Conservation (phyloP, 1,140 invertebrate genomes). For the Phthorimaea operculella region DNA sequence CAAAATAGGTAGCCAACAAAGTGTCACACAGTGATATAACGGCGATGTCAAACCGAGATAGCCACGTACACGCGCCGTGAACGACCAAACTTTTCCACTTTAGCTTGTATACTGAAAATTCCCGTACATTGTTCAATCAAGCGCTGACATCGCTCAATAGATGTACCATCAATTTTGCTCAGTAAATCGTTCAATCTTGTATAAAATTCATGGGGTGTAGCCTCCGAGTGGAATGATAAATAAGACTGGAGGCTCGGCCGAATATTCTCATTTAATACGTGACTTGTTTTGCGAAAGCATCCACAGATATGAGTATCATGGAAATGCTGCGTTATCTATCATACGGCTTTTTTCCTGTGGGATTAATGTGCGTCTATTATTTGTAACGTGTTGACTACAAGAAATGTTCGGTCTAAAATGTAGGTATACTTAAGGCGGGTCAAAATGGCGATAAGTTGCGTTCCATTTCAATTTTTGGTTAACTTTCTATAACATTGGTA, state of each 20-base stretch:
- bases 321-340: constrained; percentile 34
- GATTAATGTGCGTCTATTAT: constrained; percentile 19
- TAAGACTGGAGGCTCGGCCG: constrained; percentile 59
- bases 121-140: constrained; percentile 41
- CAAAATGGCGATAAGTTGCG: too few relatives aligned
- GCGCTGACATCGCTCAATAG: constrained; percentile 51
- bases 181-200: constrained; percentile 66
- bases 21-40: too few relatives aligned
- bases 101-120: constrained; percentile 7
- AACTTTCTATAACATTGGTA: too few relatives aligned
- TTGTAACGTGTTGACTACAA: constrained; percentile 3
- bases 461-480: too few relatives aligned
- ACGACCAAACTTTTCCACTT: constrained; percentile 12
- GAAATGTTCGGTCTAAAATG: not conserved
- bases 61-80: not conserved
- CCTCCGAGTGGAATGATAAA: constrained; percentile 62
- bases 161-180: constrained; percentile 62
- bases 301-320: constrained; percentile 47
- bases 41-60: not conserved
- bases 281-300: constrained; percentile 60
- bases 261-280: constrained; percentile 68
- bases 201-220: constrained; percentile 67
- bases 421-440: too few relatives aligned
- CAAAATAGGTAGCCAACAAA: too few relatives aligned
- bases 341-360: constrained; percentile 24